Evolutionary conservation across 2,797 vertebrate species (phyloP).

Genomic region (Denticeps clupeoides): DNA sequence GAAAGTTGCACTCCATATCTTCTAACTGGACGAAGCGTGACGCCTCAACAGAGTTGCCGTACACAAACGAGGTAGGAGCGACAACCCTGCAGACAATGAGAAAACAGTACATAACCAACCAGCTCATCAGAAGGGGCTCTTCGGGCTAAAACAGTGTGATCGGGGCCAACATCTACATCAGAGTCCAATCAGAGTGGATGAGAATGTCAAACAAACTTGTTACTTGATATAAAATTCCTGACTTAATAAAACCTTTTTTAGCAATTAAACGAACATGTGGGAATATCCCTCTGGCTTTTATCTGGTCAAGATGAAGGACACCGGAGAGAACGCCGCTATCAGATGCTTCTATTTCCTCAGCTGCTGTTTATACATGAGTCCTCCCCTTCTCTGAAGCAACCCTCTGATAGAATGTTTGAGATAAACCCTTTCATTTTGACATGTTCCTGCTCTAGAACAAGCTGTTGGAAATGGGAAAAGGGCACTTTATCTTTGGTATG

Average conservation of each 20-base stretch:
- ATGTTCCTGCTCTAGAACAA: slow-evolving; percentile 25
- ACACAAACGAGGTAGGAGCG: slow-evolving; percentile 81
- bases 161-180: too few species aligned
- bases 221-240: too few species aligned
- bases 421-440: slow-evolving; percentile 48
- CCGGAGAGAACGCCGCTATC: slow-evolving; percentile 36
- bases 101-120: background rate
- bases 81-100: slow-evolving; percentile 62
- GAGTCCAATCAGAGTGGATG: too few species aligned
- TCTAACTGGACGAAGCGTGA: slow-evolving; percentile 77
- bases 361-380: slow-evolving; percentile 40
- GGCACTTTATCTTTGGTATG: too few species aligned
- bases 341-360: slow-evolving; percentile 20
- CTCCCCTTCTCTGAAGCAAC: slow-evolving; percentile 36
- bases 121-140: background rate
- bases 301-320: slow-evolving; percentile 27
- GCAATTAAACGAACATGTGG: background rate
- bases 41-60: slow-evolving; percentile 78
- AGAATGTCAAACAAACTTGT: too few species aligned
- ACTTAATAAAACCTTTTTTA: too few species aligned
- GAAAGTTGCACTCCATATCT: slow-evolving; percentile 82
- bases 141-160: slow-evolving; percentile 1
- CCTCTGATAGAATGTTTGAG: slow-evolving; percentile 40
- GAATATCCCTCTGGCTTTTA: slow-evolving; percentile 1
- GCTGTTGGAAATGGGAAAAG: too few species aligned